Conservation (phyloP, 1,140 invertebrate species). For the Glomeris maerens region DNA sequence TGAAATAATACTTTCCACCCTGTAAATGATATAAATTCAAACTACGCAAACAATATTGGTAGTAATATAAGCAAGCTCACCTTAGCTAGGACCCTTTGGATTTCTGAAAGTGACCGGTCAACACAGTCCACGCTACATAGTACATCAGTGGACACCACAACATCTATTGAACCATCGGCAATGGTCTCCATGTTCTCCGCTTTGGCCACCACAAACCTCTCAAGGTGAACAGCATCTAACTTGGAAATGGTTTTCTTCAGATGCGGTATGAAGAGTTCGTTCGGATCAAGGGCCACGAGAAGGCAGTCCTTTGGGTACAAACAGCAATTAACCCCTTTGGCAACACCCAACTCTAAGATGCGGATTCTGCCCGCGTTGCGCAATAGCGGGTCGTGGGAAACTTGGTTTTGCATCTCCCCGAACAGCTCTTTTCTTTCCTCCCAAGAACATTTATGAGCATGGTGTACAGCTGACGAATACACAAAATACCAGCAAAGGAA, state of each 20-base stretch:
- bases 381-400: neutral
- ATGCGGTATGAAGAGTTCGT: slow-evolving; percentile 21
- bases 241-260: slow-evolving; percentile 20
- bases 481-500: too few species aligned
- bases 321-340: slow-evolving; percentile 24
- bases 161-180: slow-evolving; percentile 21
- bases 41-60: too few species aligned
- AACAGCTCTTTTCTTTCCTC: too few species aligned
- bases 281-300: slow-evolving; percentile 25
- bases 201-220: slow-evolving; percentile 19
- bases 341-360: slow-evolving; percentile 19
- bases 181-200: slow-evolving; percentile 23
- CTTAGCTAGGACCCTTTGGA: slow-evolving; percentile 25
- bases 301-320: slow-evolving; percentile 25
- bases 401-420: neutral
- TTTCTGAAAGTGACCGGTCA: slow-evolving; percentile 21
- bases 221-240: slow-evolving; percentile 18
- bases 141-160: slow-evolving; percentile 24
- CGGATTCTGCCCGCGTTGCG: neutral
- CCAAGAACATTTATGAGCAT: too few species aligned
- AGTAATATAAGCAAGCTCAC: too few species aligned
- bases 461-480: too few species aligned
- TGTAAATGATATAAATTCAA: too few species aligned
- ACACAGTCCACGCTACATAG: slow-evolving; percentile 24
- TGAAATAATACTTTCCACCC: too few species aligned